A percentile compares a stretch with the other conserved stretches of the same genome.
Evolutionary conservation across 2,888 invertebrate species (phyloP).

Genomic region (Cephus pulcher): DNA sequence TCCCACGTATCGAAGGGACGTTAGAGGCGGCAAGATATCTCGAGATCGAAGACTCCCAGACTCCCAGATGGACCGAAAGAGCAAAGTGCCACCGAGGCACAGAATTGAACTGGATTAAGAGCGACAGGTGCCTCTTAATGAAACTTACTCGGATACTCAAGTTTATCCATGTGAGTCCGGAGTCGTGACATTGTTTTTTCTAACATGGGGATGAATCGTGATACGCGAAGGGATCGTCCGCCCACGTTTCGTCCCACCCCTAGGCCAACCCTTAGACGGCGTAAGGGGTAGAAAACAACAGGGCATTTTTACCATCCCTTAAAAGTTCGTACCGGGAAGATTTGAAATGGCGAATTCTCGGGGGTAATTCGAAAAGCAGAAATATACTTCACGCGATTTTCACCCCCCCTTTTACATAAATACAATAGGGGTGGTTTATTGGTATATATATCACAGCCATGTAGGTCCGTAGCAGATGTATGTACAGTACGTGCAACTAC

Average conservation of each 20-base stretch:
- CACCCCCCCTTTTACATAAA: background rate
- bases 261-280: too few relatives aligned
- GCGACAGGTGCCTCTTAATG: constrained; percentile 29
- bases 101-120: constrained; percentile 36
- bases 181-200: too few relatives aligned
- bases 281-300: too few relatives aligned
- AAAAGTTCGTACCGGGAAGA: too few relatives aligned
- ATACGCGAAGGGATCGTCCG: too few relatives aligned
- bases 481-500: background rate
- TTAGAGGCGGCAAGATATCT: background rate
- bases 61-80: background rate
- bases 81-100: constrained; percentile 5
- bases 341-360: too few relatives aligned
- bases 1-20: background rate
- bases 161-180: too few relatives aligned
- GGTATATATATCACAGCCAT: background rate
- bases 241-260: too few relatives aligned
- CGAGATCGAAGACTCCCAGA: background rate
- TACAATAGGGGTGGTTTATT: background rate
- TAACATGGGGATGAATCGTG: too few relatives aligned
- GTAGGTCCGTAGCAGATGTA: background rate
- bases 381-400: background rate
- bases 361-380: too few relatives aligned
- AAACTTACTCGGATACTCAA: background rate
- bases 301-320: too few relatives aligned